These are phyloP conservation scores for Syrphus vitripennis DNA, from an alignment of 2,888 invertebrate genomes.

Conservation along the genomic window DNA sequence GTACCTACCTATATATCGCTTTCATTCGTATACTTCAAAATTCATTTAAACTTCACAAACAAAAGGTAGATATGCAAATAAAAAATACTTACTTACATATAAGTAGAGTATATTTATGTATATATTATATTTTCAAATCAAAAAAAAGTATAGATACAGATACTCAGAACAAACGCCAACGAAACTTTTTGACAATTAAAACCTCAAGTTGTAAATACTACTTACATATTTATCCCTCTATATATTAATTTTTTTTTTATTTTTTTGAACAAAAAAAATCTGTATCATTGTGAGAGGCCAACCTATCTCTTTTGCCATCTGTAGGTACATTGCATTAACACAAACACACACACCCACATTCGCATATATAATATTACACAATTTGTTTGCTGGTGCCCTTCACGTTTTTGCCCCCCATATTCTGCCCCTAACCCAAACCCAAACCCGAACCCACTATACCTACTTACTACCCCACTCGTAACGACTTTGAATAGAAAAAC, in stretches of 20 bases:
- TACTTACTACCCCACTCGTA: slow-evolving; percentile 34
- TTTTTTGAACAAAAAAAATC: slow-evolving; percentile 19
- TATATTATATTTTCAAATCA: neutral
- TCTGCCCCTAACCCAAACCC: neutral
- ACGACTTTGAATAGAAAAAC: slow-evolving; percentile 67
- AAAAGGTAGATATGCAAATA: too few relatives aligned
- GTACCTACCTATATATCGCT: neutral
- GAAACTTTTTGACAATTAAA: slow-evolving; percentile 70
- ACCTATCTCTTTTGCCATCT: slow-evolving; percentile 61
- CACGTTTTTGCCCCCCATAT: slow-evolving; percentile 25
- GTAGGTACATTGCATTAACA: slow-evolving; percentile 58
- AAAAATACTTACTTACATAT: too few relatives aligned
- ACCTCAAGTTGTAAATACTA: slow-evolving; percentile 45
- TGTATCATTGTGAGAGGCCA: slow-evolving; percentile 52
- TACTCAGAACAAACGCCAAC: slow-evolving; percentile 51
- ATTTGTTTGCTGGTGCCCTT: slow-evolving; percentile 31
- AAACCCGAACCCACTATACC: slow-evolving; percentile 17
- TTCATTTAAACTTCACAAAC: neutral
- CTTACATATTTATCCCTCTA: slow-evolving; percentile 12
- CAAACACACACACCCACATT: slow-evolving; percentile 31
- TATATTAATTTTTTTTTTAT: neutral
- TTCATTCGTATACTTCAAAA: neutral
- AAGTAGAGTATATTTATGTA: too few relatives aligned
- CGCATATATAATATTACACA: slow-evolving; percentile 18
- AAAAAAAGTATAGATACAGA: neutral